Conservation (phyloP, 2,113 vertebrate species). For the Solea solea region DNA sequence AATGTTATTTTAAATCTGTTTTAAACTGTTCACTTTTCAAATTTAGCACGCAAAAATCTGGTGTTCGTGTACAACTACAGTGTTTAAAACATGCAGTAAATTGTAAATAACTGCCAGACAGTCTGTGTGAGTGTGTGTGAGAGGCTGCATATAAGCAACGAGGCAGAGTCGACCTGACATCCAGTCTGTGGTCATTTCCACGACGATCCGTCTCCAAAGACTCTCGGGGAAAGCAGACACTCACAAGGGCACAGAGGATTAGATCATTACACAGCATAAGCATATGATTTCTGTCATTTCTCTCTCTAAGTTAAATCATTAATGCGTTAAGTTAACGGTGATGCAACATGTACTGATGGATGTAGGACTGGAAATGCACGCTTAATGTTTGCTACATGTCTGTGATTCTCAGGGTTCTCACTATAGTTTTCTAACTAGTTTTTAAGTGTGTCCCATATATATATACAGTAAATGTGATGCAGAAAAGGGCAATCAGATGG, state of each 20-base stretch:
- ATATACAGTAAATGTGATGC: too few species aligned
- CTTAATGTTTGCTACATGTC: neutral
- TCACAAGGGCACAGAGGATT: neutral
- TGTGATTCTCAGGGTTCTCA: too few species aligned
- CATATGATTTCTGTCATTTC: neutral
- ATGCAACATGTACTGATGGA: neutral
- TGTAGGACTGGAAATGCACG: neutral
- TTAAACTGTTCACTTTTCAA: too few species aligned
- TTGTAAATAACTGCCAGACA: too few species aligned
- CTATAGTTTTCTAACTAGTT: too few species aligned
- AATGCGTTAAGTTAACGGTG: neutral
- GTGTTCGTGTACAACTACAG: too few species aligned
- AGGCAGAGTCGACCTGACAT: constrained; percentile 28
- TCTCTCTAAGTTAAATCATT: neutral
- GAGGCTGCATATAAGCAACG: constrained; percentile 3
- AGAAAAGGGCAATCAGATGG: too few species aligned
- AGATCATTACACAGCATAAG: neutral
- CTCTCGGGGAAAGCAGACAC: constrained; percentile 11
- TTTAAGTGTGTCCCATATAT: too few species aligned
- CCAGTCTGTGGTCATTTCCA: constrained; percentile 35
- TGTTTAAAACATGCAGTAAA: too few species aligned
- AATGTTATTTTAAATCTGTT: too few species aligned
- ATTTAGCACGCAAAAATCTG: too few species aligned
- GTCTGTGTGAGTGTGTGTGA: neutral
- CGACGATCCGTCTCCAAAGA: constrained; percentile 8